phyloP scores from a whole-genome alignment of 2,113 vertebrate species.

The Microcebus tavaratra region DNA sequence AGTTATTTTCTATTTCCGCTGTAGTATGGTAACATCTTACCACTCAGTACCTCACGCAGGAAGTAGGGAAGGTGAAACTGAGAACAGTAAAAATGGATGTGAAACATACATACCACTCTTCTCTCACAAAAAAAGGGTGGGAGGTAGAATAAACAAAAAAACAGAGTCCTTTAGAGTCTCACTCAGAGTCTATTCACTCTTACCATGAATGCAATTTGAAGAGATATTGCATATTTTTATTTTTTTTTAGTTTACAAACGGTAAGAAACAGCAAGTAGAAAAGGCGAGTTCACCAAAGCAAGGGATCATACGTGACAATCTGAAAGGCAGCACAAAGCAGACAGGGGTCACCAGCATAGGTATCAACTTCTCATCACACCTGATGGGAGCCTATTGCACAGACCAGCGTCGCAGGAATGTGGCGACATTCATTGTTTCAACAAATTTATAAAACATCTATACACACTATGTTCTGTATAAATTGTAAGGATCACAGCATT shows the following conservation, averaged over 20 bases:
- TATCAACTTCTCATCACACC: too few relatives aligned
- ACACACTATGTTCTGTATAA: background rate
- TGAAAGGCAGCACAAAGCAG: background rate
- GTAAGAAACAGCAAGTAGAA: background rate
- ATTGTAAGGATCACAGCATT: background rate
- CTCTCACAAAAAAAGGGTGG: background rate
- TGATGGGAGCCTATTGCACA: background rate
- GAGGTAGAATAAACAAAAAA: too few relatives aligned
- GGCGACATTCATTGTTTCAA: background rate
- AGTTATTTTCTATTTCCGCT: background rate
- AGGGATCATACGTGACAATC: background rate
- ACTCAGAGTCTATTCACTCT: background rate
- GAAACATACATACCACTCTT: background rate
- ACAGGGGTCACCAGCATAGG: background rate
- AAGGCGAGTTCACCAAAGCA: background rate
- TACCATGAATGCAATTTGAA: background rate
- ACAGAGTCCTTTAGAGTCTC: background rate
- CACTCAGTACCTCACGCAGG: background rate
- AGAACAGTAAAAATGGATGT: background rate
- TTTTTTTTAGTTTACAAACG: background rate
- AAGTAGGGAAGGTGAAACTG: background rate
- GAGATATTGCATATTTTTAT: background rate
- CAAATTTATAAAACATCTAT: background rate
- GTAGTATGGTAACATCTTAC: too few relatives aligned
- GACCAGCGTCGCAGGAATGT: background rate